A percentile compares a stretch with the other conserved stretches of the same genome.
These are phyloP conservation scores for Nebria salina DNA, from an alignment of 2,888 invertebrate species.

Conservation along the genomic window DNA sequence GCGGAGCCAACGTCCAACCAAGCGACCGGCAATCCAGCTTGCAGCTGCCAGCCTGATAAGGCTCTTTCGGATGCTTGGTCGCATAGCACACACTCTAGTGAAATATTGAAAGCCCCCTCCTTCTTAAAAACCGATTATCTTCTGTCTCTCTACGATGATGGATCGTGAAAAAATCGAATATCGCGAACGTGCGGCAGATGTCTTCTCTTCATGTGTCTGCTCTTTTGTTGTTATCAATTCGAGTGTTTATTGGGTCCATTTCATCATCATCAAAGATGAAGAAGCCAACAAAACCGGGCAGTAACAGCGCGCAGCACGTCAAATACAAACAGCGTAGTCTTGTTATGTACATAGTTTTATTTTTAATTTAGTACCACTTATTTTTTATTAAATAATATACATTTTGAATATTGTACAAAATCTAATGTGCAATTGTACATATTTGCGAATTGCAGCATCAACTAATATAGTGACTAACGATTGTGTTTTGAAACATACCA, in stretches of 20 bases:
- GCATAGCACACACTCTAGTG: not conserved
- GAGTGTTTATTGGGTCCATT: not conserved
- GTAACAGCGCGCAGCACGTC: not conserved
- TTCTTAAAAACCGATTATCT: constrained; percentile 13
- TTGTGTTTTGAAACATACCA: no score
- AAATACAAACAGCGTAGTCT: no score
- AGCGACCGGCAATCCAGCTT: not conserved
- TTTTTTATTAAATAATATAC: no score
- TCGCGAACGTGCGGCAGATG: not conserved
- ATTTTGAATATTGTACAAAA: no score
- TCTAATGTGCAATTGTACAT: no score
- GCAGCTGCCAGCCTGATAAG: constrained; percentile 14
- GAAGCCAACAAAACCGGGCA: not conserved
- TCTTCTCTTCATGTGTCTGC: not conserved
- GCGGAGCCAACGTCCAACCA: not conserved
- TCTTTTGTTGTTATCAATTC: not conserved
- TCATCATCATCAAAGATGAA: not conserved
- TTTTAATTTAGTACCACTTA: no score
- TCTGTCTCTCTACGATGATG: constrained; percentile 8
- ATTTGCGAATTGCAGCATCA: no score
- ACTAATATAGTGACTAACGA: no score
- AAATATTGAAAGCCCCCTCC: constrained; percentile 10
- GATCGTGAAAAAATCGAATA: constrained; percentile 18
- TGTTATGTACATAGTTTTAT: no score
- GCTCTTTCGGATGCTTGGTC: not conserved